Evolutionary conservation across 2,888 invertebrate genomes (phyloP).

Genomic region (Mamestra brassicae): DNA sequence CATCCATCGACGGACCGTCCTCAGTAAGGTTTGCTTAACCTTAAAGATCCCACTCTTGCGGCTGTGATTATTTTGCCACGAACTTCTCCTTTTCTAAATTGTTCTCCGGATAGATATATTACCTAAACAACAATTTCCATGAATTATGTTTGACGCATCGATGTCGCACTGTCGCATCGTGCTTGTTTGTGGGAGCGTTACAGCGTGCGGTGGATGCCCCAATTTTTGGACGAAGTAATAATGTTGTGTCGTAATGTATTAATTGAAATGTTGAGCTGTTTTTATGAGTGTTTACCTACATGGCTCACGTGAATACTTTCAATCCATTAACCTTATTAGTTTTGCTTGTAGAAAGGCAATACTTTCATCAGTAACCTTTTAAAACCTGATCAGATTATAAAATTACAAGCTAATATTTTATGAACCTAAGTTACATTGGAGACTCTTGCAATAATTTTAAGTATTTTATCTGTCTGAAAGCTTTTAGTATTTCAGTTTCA

Average conservation of each 20-base stretch:
- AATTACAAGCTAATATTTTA: conserved; percentile 1
- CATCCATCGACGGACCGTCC: too few species aligned
- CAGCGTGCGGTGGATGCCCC: conserved; percentile 40
- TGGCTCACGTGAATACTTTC: conserved; percentile 25
- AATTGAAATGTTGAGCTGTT: conserved; percentile 25
- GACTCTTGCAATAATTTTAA: background rate
- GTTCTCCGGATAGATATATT: background rate
- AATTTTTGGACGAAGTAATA: conserved; percentile 25
- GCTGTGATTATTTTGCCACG: too few species aligned
- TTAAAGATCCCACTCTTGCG: too few species aligned
- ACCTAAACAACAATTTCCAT: background rate
- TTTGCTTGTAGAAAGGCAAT: conserved; percentile 25
- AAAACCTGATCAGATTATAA: conserved; percentile 6
- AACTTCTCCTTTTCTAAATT: background rate
- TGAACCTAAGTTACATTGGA: background rate
- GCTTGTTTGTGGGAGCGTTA: background rate
- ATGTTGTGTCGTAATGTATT: conserved; percentile 31
- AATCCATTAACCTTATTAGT: conserved; percentile 50
- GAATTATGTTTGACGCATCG: background rate
- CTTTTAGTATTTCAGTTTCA: conserved; percentile 4
- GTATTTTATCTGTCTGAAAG: conserved; percentile 9
- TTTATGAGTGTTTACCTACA: background rate
- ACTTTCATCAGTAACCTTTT: conserved; percentile 2
- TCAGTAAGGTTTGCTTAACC: too few species aligned
- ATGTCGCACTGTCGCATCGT: background rate